phyloP scores from a whole-genome alignment of 2,888 invertebrate genomes.

The Glaucopsyche alexis region DNA sequence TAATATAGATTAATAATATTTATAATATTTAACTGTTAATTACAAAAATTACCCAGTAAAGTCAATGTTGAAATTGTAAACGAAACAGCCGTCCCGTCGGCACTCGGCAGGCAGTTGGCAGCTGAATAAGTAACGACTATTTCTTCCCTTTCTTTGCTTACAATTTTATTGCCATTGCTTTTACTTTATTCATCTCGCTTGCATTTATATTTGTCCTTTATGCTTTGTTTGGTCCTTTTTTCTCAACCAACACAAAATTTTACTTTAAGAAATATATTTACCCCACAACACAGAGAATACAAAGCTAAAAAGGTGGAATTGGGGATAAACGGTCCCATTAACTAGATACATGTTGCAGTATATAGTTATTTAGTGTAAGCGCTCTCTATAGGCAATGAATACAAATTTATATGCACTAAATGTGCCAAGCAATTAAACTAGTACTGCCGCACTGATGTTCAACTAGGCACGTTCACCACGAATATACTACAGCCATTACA shows the following conservation, averaged over 20 bases:
- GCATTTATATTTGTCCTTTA: constrained; percentile 26
- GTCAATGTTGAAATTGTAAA: constrained; percentile 35
- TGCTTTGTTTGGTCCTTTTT: not conserved
- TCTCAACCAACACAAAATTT: not conserved
- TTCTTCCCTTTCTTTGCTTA: constrained; percentile 44
- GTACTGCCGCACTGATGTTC: constrained; percentile 39
- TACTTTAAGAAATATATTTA: not conserved
- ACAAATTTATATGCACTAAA: constrained; percentile 73
- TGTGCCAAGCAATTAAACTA: constrained; percentile 77
- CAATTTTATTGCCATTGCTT: constrained; percentile 43
- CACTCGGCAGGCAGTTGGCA: constrained; percentile 40
- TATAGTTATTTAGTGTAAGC: constrained; percentile 37
- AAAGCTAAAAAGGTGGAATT: not conserved
- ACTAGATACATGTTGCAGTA: constrained; percentile 41
- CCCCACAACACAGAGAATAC: not conserved
- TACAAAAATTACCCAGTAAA: not conserved
- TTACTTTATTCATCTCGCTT: constrained; percentile 30
- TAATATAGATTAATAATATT: no score
- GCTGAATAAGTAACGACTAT: constrained; percentile 43
- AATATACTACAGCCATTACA: constrained; percentile 14
- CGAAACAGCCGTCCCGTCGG: constrained; percentile 38
- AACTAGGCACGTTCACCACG: constrained; percentile 28
- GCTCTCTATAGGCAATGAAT: constrained; percentile 67
- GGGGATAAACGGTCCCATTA: constrained; percentile 1
- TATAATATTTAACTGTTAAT: not conserved